Conservation (phyloP, 2,797 vertebrate genomes). For the Meriones psammophilus region DNA sequence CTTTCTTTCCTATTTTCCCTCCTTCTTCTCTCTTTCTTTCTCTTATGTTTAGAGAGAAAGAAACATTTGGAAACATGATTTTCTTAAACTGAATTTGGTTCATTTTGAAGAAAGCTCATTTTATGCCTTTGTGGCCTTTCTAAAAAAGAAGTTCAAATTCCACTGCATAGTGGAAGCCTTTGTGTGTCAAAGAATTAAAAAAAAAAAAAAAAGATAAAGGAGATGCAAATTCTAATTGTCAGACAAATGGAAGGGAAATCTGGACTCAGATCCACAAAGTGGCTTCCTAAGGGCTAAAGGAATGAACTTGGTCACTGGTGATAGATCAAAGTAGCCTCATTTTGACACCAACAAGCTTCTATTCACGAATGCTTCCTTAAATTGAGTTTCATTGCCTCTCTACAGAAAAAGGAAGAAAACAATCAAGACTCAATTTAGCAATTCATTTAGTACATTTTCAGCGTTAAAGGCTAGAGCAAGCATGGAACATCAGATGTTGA, state of each 20-base stretch:
- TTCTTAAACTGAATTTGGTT: slow-evolving; percentile 58
- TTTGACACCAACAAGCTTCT: not conserved
- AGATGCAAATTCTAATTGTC: not conserved
- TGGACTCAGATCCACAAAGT: not conserved
- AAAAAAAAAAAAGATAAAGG: too few species aligned
- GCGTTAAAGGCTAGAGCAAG: not conserved
- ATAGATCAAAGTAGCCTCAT: not conserved
- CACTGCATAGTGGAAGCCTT: not conserved
- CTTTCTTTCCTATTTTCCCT: not conserved
- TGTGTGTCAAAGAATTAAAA: not conserved
- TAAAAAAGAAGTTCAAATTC: not conserved
- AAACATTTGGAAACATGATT: not conserved
- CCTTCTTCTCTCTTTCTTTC: too few species aligned
- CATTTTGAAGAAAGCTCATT: slow-evolving; percentile 59
- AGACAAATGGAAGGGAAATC: not conserved
- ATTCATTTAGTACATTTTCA: slow-evolving; percentile 60
- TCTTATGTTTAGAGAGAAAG: not conserved
- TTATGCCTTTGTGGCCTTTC: slow-evolving; percentile 31
- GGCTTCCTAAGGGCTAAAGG: slow-evolving; percentile 9
- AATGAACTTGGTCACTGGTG: not conserved
- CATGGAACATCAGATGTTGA: not conserved
- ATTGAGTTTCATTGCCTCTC: slow-evolving; percentile 45
- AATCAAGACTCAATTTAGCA: slow-evolving; percentile 52
- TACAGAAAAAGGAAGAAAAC: slow-evolving; percentile 39
- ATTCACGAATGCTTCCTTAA: not conserved